Base-by-base conservation (phyloP, 2,888 invertebrate species). In the Eugnorisma glareosa region DNA sequence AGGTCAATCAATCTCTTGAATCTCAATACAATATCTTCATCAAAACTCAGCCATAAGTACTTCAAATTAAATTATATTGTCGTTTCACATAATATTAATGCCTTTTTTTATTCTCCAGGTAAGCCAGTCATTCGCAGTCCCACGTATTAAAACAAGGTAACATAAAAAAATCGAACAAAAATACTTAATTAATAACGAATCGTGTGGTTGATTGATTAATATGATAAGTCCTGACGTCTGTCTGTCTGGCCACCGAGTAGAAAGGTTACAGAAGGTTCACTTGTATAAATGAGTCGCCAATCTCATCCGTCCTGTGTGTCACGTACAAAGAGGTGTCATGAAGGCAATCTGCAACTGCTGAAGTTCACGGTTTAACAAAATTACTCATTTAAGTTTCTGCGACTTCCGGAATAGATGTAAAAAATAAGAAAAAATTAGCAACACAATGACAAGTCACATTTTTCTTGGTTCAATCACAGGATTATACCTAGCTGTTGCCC, bases 191-290 rank as follows among this genome's bases (percentile, higher is more conserved):
- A 91, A 91, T 91, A 89, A 88, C 82, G 86, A 88, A 90, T 88
- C 89, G 90, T 89, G 86, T 86, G 84, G 74, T 84, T 86, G 86
- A 92, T 92, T 93, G 91, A 91, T 91, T 92, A 90, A 91, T 91
- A 90, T 90, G 92, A 91, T 93, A 92, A 92, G 88, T 88, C 89
- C 86, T 86, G 88, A 89, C 89, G 90, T 89, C 91, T 88, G 89
- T 89, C 86, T 86, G 91, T 91, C 90, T 86, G 89, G 45, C 43
- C 85, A 78, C 35, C 37, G 59, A 45, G 66, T 11, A 78, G 18
- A 13, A 0, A 15, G 2, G 3, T 37, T 18, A 8, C 59, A 84
- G 75, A 75, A 85, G 64, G 37, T 8, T 2, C 11, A 72, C 5
- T 57, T 1, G 10, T 10, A 10, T 4, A 51, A 66, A 66, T 31